These are phyloP conservation scores for Vidua chalybeata DNA, from an alignment of 2,113 vertebrate genomes.

Conservation along the genomic window DNA sequence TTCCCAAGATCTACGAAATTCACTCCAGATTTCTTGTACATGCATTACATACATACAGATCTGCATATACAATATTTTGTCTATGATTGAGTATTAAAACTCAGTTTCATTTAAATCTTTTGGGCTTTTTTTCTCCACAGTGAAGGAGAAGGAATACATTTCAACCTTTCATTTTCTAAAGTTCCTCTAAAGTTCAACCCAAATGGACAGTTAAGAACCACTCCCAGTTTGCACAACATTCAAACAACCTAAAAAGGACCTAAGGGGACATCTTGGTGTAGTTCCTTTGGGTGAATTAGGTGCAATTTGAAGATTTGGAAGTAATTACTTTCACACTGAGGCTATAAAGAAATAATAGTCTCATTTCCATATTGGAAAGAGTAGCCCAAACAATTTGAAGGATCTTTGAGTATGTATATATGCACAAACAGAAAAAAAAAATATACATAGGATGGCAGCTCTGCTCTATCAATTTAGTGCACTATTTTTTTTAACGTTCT, in stretches of 20 bases:
- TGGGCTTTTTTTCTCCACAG: neutral
- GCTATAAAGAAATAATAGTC: neutral
- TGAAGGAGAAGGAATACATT: neutral
- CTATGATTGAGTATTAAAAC: neutral
- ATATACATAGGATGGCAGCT: neutral
- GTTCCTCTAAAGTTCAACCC: neutral
- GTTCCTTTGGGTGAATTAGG: neutral
- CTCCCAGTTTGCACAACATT: neutral
- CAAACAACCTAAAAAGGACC: neutral
- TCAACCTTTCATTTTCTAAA: neutral
- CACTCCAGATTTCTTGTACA: neutral
- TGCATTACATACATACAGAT: neutral
- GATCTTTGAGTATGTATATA: neutral
- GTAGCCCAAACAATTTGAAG: neutral
- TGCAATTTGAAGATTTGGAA: neutral
- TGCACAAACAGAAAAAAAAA: neutral
- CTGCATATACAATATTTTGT: neutral
- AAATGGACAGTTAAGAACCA: neutral
- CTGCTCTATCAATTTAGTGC: neutral
- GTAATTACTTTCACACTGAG: neutral
- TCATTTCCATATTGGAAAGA: neutral
- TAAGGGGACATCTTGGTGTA: neutral
- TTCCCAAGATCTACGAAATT: neutral
- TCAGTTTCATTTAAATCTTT: neutral
- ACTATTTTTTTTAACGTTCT: neutral